Conservation (phyloP, 2,888 invertebrate genomes). For the Atrina japonica region DNA sequence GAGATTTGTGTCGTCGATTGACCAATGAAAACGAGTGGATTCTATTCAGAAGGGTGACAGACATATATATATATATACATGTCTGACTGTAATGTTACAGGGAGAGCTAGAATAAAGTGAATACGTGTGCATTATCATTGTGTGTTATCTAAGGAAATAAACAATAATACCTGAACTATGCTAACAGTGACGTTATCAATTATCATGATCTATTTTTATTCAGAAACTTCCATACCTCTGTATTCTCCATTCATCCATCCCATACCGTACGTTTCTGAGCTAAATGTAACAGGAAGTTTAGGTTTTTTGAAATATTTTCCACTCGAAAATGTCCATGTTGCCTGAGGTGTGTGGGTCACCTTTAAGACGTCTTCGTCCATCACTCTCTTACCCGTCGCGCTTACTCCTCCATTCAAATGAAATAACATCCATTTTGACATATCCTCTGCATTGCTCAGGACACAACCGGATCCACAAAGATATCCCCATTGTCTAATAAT, state of each 20-base stretch:
- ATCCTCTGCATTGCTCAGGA: constrained; percentile 72
- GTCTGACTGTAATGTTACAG: too few relatives aligned
- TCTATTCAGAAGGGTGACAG: too few relatives aligned
- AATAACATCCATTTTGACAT: constrained; percentile 77
- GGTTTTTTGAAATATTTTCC: constrained; percentile 63
- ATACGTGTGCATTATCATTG: too few relatives aligned
- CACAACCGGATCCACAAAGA: constrained; percentile 73
- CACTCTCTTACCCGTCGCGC: constrained; percentile 47
- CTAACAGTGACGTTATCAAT: too few relatives aligned
- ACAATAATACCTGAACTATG: too few relatives aligned
- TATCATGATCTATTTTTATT: not conserved
- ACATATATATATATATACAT: too few relatives aligned
- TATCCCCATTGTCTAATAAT: constrained; percentile 68
- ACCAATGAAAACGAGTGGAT: too few relatives aligned
- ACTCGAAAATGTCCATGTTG: constrained; percentile 26
- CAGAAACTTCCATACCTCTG: constrained; percentile 74
- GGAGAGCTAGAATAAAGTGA: too few relatives aligned
- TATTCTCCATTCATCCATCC: constrained; percentile 76
- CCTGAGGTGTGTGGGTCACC: constrained; percentile 59
- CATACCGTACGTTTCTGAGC: constrained; percentile 65
- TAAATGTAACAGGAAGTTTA: constrained; percentile 62
- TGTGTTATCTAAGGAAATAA: too few relatives aligned
- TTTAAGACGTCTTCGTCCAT: constrained; percentile 51
- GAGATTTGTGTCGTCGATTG: too few relatives aligned
- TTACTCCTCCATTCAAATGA: constrained; percentile 60